Conservation (phyloP, 1,140 invertebrate genomes). For the Neodiprion virginianus region DNA sequence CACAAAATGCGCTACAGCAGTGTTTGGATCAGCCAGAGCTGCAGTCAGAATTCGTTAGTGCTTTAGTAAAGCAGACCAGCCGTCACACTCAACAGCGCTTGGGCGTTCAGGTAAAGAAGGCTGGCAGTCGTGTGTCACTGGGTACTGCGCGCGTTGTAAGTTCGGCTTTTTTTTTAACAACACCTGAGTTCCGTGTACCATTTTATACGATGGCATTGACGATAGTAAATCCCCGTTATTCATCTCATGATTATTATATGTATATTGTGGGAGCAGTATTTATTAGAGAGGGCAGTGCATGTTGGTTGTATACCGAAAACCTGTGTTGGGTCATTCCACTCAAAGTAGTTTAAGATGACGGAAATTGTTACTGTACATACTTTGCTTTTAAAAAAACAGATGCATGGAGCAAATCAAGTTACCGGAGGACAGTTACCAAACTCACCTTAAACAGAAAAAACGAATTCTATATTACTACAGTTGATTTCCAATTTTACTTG, state of each 20-base stretch:
- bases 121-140: conserved; percentile 62
- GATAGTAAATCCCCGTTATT: too few relatives aligned
- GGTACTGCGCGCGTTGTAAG: conserved; percentile 67
- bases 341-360: too few relatives aligned
- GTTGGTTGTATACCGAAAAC: background rate
- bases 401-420: background rate
- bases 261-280: too few relatives aligned
- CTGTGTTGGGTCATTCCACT: too few relatives aligned
- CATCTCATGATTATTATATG: too few relatives aligned
- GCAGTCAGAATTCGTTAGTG: conserved; percentile 90
- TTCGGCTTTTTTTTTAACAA: conserved; percentile 64
- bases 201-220: conserved; percentile 33
- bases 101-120: conserved; percentile 89
- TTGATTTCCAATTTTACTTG: too few relatives aligned
- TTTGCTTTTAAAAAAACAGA: background rate
- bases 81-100: conserved; percentile 82
- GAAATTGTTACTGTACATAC: background rate
- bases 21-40: conserved; percentile 88
- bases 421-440: too few relatives aligned
- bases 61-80: conserved; percentile 91
- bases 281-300: background rate
- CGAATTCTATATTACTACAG: too few relatives aligned
- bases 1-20: conserved; percentile 91
- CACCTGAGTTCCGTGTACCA: conserved; percentile 52
- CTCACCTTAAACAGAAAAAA: too few relatives aligned